These are phyloP conservation scores for Boulengeromyrus knoepffleri DNA, from an alignment of 2,113 vertebrate genomes.

Conservation along the genomic window DNA sequence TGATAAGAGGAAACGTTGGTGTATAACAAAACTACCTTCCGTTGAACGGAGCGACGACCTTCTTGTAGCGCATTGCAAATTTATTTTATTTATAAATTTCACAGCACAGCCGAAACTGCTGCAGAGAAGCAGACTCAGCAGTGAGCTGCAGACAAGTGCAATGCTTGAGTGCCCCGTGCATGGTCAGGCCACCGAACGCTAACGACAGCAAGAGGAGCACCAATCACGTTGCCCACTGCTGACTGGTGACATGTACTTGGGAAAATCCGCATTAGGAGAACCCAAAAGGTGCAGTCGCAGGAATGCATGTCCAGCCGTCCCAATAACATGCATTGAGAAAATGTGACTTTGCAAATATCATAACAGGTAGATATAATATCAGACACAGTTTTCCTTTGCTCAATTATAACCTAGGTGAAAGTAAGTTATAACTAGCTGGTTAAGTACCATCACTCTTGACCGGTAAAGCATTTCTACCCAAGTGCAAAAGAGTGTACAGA, in stretches of 20 bases:
- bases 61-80: neutral
- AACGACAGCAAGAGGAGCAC: neutral
- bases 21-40: neutral
- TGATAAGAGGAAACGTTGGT: neutral
- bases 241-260: neutral
- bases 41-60: neutral
- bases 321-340: neutral
- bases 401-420: neutral
- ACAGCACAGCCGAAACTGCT: neutral
- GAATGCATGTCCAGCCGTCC: neutral
- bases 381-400: neutral
- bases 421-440: neutral
- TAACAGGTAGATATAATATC: neutral
- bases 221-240: neutral
- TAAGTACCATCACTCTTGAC: neutral
- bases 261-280: neutral
- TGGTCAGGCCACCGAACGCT: neutral
- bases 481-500: neutral
- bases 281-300: neutral
- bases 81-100: neutral
- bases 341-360: neutral
- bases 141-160: neutral
- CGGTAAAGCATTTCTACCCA: neutral
- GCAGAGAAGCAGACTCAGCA: neutral
- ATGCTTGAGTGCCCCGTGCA: neutral